These are phyloP conservation scores for Isoperla grammatica DNA, from an alignment of 2,888 invertebrate genomes.

Conservation along the genomic window DNA sequence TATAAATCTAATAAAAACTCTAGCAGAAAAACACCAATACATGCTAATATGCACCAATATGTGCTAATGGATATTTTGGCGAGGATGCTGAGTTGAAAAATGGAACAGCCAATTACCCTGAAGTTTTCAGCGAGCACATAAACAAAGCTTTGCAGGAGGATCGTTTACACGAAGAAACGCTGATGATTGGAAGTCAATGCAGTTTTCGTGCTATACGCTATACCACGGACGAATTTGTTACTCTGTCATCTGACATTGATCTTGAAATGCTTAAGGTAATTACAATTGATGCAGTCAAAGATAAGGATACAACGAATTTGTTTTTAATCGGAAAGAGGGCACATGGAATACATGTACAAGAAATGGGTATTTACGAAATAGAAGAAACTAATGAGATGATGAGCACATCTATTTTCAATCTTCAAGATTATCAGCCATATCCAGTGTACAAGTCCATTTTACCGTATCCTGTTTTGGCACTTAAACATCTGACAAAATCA, in stretches of 20 bases:
- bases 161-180: no score
- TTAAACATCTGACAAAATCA: neutral
- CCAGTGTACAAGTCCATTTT: no score
- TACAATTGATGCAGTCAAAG: no score
- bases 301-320: no score
- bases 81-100: no score
- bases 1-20: neutral
- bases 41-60: neutral
- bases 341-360: no score
- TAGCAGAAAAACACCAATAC: neutral
- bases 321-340: no score
- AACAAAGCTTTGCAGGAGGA: no score
- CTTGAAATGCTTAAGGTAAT: no score
- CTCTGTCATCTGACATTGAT: no score
- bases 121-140: neutral
- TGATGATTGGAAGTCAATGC: no score
- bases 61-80: no score
- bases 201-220: neutral
- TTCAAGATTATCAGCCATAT: slow-evolving; percentile 1
- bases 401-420: neutral
- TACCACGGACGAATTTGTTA: neutral
- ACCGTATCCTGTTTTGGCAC: neutral
- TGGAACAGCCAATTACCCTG: neutral
- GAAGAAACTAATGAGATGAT: neutral
- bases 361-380: neutral